Evolutionary conservation across 2,888 invertebrate genomes (phyloP), one percentile per base, ranked within the genome.

Genomic region (Tinea semifulvella): DNA sequence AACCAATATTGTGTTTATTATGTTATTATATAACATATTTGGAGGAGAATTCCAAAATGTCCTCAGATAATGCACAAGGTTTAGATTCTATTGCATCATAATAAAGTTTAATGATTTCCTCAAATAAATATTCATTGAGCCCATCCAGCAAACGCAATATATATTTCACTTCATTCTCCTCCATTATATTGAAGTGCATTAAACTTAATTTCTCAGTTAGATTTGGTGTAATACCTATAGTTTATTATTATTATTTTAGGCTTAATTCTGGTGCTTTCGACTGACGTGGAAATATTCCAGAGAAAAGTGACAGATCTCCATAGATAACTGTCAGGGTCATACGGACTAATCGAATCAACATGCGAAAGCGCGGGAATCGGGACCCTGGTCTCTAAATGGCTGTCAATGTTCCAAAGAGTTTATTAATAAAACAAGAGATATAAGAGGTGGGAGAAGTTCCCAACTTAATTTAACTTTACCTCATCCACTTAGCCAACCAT

Each of bases 151-250:
- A 62, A 27, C 60, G 61, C 44, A 82, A 55, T 48, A 72, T 59
- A 49, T 82, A 82, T 51, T 73, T 71, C 4, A 80, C 48, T 52
- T 82, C 81, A 45, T 74, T 72, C 53, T 79, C 77, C 55, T 69
- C 68, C 73, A 79, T 77, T 46, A 52, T 70, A 22, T n/a, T 31
- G 11, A 27, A 7, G 8, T 27, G 27, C 8, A 11, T 27, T n/a
- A n/a, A n/a, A n/a, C n/a, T n/a, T n/a, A n/a, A n/a, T n/a, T n/a
- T n/a, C n/a, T n/a, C n/a, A n/a, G n/a, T n/a, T n/a, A n/a, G n/a
- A n/a, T n/a, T n/a, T n/a, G n/a, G n/a, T n/a, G n/a, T n/a, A n/a
- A n/a, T n/a, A n/a, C n/a, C n/a, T n/a, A n/a, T n/a, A n/a, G n/a
- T n/a, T n/a, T n/a, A n/a, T n/a, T n/a, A n/a, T n/a, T n/a, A n/a